These are phyloP conservation scores for Camponotus pennsylvanicus DNA, from an alignment of 1,140 invertebrate species.

Conservation along the genomic window DNA sequence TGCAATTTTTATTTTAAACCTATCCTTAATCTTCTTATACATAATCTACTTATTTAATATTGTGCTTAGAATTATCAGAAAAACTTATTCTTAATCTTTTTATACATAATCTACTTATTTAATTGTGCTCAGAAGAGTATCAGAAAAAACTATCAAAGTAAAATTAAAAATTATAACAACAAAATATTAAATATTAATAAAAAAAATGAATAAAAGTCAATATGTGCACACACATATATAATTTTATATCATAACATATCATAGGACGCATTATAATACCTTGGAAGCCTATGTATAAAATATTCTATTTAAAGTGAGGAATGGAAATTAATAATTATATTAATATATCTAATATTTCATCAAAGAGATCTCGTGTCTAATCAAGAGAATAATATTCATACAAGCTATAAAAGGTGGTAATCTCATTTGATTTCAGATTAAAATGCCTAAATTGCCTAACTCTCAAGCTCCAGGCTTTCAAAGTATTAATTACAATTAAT, in stretches of 20 bases:
- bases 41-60: not conserved
- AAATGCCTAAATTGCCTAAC: constrained; percentile 79
- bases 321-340: not conserved
- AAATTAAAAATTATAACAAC: constrained; percentile 18
- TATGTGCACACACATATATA: not conserved
- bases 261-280: constrained; percentile 10
- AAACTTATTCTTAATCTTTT: not conserved
- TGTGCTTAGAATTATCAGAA: not conserved
- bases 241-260: not conserved
- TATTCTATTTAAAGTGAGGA: not conserved
- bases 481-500: constrained; percentile 79
- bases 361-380: constrained; percentile 27
- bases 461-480: constrained; percentile 69
- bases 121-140: not conserved
- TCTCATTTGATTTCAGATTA: constrained; percentile 82
- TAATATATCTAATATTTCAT: constrained; percentile 3
- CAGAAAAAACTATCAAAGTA: not conserved
- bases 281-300: constrained; percentile 49
- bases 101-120: not conserved
- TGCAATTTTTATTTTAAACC: not conserved
- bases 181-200: constrained; percentile 18
- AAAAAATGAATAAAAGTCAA: constrained; percentile 26
- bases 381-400: not conserved
- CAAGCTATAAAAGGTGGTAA: constrained; percentile 49
- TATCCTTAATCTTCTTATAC: not conserved